These are phyloP conservation scores for Phalacrocorax aristotelis DNA, from an alignment of 2,113 vertebrate species.

Conservation along the genomic window DNA sequence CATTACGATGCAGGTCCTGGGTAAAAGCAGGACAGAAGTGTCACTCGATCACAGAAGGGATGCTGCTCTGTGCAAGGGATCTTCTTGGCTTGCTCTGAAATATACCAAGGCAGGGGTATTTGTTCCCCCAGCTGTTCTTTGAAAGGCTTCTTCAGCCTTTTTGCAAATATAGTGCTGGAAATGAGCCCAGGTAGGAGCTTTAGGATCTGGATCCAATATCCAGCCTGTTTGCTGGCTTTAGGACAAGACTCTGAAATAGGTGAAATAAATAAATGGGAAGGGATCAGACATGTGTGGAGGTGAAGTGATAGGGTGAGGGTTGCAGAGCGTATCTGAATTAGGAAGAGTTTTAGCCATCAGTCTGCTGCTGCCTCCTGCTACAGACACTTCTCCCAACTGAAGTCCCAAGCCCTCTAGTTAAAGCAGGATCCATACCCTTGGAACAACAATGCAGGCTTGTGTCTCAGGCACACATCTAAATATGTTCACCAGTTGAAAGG, in stretches of 20 bases:
- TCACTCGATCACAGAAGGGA: background rate
- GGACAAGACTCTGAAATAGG: background rate
- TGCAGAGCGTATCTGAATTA: background rate
- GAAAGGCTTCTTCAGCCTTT: background rate
- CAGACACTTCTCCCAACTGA: background rate
- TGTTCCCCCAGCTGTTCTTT: background rate
- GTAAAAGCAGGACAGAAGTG: background rate
- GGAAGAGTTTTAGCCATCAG: background rate
- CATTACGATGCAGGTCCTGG: rapidly evolving
- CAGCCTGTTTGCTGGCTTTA: background rate
- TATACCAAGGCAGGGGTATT: background rate
- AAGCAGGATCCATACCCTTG: background rate
- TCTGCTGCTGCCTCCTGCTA: background rate
- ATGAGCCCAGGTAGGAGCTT: background rate
- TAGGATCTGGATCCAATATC: background rate
- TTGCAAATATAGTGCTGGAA: background rate
- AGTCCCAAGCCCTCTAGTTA: background rate
- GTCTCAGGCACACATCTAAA: background rate
- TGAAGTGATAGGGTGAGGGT: background rate
- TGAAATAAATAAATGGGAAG: background rate
- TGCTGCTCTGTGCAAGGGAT: background rate
- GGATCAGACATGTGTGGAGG: rapidly evolving
- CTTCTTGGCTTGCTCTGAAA: background rate
- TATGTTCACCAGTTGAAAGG: background rate
- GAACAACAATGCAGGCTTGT: background rate